Evolutionary conservation across 2,113 vertebrate genomes (phyloP).

Genomic region (Arizona elegans): DNA sequence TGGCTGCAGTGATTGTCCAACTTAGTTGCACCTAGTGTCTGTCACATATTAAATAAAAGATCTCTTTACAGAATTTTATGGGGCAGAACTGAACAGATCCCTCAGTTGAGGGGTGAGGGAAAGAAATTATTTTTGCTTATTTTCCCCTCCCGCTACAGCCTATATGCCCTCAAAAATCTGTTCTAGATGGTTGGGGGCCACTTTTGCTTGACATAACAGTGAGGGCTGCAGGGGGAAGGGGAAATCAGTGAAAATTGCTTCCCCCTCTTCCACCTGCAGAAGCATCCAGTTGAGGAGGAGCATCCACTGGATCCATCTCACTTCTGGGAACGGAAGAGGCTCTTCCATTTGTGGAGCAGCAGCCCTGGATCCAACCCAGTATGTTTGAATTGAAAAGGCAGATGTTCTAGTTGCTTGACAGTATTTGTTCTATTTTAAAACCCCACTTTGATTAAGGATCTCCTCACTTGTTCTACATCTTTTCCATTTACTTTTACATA

Average conservation of each 20-base stretch:
- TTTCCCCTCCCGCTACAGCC: not conserved
- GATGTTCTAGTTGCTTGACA: not conserved
- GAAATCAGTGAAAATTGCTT: not conserved
- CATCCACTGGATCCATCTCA: not conserved
- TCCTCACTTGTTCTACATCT: not conserved
- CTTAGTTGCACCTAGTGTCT: not conserved
- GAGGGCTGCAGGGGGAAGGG: not conserved
- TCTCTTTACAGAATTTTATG: not conserved
- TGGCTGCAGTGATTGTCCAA: not conserved
- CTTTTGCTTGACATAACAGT: not conserved
- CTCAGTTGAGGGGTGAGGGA: not conserved
- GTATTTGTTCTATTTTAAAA: not conserved
- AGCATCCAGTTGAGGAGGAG: not conserved
- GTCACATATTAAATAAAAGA: not conserved
- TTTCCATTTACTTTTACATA: not conserved
- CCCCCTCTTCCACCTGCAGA: not conserved
- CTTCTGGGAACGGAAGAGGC: not conserved
- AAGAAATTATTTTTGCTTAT: not conserved
- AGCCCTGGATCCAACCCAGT: not conserved
- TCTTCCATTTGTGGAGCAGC: not conserved
- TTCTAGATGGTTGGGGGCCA: not conserved
- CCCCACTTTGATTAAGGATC: not conserved
- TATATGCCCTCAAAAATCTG: not conserved
- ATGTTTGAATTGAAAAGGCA: not conserved
- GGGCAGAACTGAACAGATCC: not conserved